Evolutionary conservation across 2,888 invertebrate species (phyloP).

Genomic region (Pterobdella sp.): DNA sequence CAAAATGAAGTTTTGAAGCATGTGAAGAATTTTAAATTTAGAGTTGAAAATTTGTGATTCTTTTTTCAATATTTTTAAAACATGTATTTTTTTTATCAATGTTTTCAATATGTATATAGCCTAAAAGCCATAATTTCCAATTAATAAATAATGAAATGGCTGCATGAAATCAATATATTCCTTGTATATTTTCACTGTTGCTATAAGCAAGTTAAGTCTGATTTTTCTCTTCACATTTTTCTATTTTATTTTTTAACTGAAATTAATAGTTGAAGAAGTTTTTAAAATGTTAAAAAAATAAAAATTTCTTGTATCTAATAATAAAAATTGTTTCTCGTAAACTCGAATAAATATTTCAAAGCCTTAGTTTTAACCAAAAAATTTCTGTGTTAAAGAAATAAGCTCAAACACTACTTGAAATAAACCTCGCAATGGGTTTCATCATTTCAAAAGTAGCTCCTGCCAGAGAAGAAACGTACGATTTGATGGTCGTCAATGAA

Average conservation of each 20-base stretch:
- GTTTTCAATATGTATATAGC: not conserved
- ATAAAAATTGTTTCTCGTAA: too few species aligned
- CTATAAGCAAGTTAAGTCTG: too few species aligned
- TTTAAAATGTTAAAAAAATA: too few species aligned
- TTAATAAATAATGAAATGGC: slow-evolving; percentile 4
- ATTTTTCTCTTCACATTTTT: too few species aligned
- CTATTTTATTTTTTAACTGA: too few species aligned
- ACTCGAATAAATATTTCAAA: too few species aligned
- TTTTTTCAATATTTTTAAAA: not conserved
- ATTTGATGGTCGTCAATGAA: slow-evolving; percentile 36
- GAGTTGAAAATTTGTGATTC: slow-evolving; percentile 27
- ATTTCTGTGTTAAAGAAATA: not conserved
- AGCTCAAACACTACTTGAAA: not conserved
- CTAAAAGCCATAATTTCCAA: not conserved
- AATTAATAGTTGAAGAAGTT: too few species aligned
- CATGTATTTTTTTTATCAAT: not conserved
- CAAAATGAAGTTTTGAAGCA: slow-evolving; percentile 30
- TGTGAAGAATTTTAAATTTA: slow-evolving; percentile 29
- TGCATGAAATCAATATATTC: not conserved
- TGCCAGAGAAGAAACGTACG: slow-evolving; percentile 31
- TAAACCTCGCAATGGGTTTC: slow-evolving; percentile 20
- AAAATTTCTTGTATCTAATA: too few species aligned
- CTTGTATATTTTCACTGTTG: too few species aligned
- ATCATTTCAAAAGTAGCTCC: slow-evolving; percentile 22
- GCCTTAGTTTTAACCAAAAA: too few species aligned